Conservation (phyloP, 2,888 invertebrate genomes). For the Xanthia togata region DNA sequence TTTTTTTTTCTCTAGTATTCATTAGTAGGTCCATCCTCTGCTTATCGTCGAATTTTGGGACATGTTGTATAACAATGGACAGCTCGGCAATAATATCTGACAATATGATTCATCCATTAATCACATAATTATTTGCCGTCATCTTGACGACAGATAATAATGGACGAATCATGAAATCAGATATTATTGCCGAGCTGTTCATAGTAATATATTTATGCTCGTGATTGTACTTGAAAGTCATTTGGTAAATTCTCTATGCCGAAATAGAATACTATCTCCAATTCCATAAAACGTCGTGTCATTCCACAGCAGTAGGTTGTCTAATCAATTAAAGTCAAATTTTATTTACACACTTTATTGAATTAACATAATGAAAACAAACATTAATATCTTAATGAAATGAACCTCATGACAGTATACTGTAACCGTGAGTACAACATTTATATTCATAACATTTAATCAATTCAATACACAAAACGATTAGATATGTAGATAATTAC, state of each 20-base stretch:
- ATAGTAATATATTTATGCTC: no score
- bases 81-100: no score
- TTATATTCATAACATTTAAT: conserved; percentile 87
- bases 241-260: neutral
- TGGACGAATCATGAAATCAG: no score
- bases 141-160: no score
- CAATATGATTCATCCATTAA: no score
- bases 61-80: no score
- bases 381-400: conserved; percentile 86
- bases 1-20: no score
- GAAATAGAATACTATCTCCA: neutral
- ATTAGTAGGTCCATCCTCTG: no score
- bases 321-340: conserved; percentile 60
- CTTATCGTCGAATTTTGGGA: no score
- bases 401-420: conserved; percentile 87
- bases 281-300: neutral
- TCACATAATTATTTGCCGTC: no score
- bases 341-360: conserved; percentile 91
- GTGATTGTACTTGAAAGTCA: neutral
- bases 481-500: conserved; percentile 89
- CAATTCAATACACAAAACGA: conserved; percentile 88
- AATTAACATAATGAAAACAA: conserved; percentile 90
- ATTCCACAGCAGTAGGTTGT: neutral
- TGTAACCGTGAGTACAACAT: conserved; percentile 89
- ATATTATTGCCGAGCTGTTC: no score